Percentiles rank a stretch among this genome's conserved stretches.
These are phyloP conservation scores for Zhuqinia jingwanae DNA, from an alignment of 2,888 invertebrate genomes.

Conservation along the genomic window DNA sequence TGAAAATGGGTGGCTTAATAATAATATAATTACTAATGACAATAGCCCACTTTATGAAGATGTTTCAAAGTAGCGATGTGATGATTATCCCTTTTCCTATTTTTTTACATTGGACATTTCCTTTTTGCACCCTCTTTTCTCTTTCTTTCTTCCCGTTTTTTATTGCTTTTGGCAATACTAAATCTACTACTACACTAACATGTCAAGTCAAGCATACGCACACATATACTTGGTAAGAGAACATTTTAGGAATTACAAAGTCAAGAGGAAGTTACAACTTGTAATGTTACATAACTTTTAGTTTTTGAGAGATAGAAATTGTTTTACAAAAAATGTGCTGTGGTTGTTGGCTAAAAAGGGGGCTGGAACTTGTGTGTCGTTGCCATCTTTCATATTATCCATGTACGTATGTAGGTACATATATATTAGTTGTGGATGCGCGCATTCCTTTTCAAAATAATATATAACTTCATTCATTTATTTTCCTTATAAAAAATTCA, in stretches of 20 bases:
- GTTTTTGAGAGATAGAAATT: not conserved
- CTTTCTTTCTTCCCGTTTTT: slow-evolving; percentile 37
- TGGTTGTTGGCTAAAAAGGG: slow-evolving; percentile 52
- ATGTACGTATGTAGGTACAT: not conserved
- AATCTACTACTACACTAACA: slow-evolving; percentile 29
- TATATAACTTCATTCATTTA: slow-evolving; percentile 51
- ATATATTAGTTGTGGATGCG: too few species aligned
- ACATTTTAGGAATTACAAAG: not conserved
- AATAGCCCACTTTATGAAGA: slow-evolving; percentile 23
- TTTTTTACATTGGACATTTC: slow-evolving; percentile 14
- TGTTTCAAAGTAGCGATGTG: not conserved
- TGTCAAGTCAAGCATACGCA: slow-evolving; percentile 27
- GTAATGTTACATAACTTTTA: not conserved
- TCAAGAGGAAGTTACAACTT: slow-evolving; percentile 22
- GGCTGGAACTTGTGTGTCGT: slow-evolving; percentile 50
- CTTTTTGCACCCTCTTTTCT: slow-evolving; percentile 12
- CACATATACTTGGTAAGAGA: too few species aligned
- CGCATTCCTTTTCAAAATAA: not conserved
- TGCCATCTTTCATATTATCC: slow-evolving; percentile 53
- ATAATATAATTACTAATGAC: not conserved
- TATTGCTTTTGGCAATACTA: slow-evolving; percentile 32
- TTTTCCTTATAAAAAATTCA: slow-evolving; percentile 25
- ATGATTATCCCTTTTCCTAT: not conserved
- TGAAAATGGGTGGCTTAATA: slow-evolving; percentile 37
- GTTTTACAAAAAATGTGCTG: not conserved